Percentiles rank a stretch among this genome's conserved stretches.
These are phyloP conservation scores for Parus major DNA, from an alignment of 2,113 vertebrate genomes.

Conservation along the genomic window DNA sequence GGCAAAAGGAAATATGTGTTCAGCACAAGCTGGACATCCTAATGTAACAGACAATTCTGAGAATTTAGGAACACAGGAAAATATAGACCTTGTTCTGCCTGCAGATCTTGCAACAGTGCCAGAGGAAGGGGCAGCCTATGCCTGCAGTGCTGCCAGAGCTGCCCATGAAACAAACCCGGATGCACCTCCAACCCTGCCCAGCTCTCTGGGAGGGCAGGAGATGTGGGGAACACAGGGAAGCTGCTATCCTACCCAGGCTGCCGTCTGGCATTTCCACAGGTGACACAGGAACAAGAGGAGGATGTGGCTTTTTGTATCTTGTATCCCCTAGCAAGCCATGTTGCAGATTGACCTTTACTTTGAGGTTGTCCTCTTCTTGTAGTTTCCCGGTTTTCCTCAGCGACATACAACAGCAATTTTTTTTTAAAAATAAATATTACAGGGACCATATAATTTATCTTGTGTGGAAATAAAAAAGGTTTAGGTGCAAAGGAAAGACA, in stretches of 20 bases:
- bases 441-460: not conserved
- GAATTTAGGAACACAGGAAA: not conserved
- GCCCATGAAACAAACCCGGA: not conserved
- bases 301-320: not conserved
- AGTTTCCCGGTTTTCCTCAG: not conserved
- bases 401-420: not conserved
- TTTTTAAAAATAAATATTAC: not conserved
- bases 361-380: not conserved
- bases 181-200: not conserved
- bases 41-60: not conserved
- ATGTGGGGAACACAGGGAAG: accelerated
- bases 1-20: not conserved
- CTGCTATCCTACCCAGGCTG: not conserved
- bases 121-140: accelerated
- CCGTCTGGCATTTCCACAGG: not conserved
- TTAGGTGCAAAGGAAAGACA: not conserved
- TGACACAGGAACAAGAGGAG: not conserved
- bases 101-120: not conserved
- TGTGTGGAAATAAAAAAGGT: not conserved
- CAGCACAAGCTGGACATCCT: not conserved
- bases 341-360: not conserved
- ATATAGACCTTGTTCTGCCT: not conserved
- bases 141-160: not conserved
- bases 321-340: not conserved
- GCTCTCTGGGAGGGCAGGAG: not conserved